A percentile compares a stretch with the other conserved stretches of the same genome.
phyloP scores from a whole-genome alignment of 2,888 invertebrate species.

The Eilema depressum region DNA sequence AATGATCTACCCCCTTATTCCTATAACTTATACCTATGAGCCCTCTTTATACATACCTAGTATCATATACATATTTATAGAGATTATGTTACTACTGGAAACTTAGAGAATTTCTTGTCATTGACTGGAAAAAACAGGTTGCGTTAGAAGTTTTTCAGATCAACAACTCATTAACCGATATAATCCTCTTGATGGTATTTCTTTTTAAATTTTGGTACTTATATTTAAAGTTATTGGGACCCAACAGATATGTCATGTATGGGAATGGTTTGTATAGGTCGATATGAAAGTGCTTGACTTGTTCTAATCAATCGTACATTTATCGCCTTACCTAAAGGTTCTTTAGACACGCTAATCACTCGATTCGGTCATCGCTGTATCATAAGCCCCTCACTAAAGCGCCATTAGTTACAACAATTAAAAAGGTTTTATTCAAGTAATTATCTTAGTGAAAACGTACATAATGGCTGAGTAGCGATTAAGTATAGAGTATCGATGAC shows the following conservation, averaged over 20 bases:
- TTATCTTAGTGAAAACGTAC: constrained; percentile 12
- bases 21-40: not conserved
- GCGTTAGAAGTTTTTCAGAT: no score
- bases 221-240: not conserved
- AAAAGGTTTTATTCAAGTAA: constrained; percentile 5
- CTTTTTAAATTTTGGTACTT: no score
- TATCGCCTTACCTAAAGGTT: not conserved
- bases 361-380: constrained; percentile 2
- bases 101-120: no score
- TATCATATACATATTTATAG: no score
- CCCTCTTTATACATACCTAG: no score
- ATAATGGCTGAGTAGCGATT: constrained; percentile 6
- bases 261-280: not conserved
- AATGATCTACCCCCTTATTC: not conserved
- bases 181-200: not conserved
- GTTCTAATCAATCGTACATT: not conserved
- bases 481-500: constrained; percentile 15
- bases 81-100: no score
- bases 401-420: constrained; percentile 14
- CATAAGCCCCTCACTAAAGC: not conserved
- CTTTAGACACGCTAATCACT: not conserved
- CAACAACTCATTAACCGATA: no score
- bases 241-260: not conserved
- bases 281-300: not conserved
- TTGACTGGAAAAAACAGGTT: no score